Evolutionary conservation across 2,797 vertebrate genomes (phyloP).

Genomic region (Distichodus sexfasciatus): DNA sequence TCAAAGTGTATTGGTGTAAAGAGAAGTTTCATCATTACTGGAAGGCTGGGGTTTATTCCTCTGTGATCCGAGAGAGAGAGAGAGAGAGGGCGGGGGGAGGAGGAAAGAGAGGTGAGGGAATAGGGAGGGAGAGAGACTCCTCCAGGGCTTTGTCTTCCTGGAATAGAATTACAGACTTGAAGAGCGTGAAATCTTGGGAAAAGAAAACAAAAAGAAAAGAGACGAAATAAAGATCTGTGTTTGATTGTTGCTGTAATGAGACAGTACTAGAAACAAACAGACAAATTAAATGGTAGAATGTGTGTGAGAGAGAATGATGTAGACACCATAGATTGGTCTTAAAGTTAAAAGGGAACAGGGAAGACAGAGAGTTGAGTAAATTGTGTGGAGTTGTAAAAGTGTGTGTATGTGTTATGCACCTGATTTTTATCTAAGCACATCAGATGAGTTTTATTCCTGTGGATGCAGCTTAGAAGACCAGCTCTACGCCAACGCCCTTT

Average conservation of each 20-base stretch:
- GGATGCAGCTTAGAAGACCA: neutral
- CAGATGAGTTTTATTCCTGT: neutral
- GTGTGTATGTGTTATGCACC: no score
- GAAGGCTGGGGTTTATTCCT: constrained; percentile 55
- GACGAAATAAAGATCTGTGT: neutral
- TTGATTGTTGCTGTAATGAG: neutral
- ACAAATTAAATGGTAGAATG: neutral
- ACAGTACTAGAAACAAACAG: neutral
- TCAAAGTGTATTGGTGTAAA: constrained; percentile 9
- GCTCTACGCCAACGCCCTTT: no score
- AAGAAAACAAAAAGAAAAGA: neutral
- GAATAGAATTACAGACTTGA: constrained; percentile 55
- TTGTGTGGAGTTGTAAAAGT: no score
- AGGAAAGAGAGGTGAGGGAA: no score
- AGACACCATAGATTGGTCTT: neutral
- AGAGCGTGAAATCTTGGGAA: no score
- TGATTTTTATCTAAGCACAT: neutral
- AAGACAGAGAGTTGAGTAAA: no score
- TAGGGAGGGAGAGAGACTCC: constrained; percentile 30
- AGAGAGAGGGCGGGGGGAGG: no score
- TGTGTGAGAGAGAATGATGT: neutral
- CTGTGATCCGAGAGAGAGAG: constrained; percentile 64
- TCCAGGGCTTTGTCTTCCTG: constrained; percentile 52
- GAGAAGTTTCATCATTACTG: constrained; percentile 56
- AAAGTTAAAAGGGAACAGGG: no score